Evolutionary conservation across 2,797 vertebrate species (phyloP).

Genomic region (Lycodopsis pacificus): DNA sequence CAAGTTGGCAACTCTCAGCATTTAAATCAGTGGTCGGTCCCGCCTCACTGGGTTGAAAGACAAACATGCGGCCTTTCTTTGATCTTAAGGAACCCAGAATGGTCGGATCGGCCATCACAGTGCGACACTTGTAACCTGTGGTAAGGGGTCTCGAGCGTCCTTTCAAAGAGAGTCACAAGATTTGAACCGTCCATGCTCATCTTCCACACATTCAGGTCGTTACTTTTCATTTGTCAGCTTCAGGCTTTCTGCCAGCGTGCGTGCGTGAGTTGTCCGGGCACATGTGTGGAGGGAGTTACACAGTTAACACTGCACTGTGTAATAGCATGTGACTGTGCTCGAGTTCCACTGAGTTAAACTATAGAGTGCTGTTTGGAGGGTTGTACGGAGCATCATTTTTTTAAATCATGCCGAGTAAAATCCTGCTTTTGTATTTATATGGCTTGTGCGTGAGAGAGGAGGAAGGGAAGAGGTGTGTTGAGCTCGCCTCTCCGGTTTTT

Average conservation of each 20-base stretch:
- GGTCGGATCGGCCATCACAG: neutral
- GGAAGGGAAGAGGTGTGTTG: neutral
- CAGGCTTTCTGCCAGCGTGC: neutral
- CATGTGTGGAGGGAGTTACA: conserved; percentile 3
- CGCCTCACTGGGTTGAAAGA: neutral
- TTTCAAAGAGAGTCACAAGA: neutral
- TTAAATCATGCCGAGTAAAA: neutral
- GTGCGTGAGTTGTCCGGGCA: neutral
- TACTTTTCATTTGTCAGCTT: conserved; percentile 6
- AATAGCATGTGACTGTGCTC: conserved; percentile 16
- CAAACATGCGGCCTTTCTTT: neutral
- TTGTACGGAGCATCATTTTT: neutral
- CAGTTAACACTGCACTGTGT: neutral
- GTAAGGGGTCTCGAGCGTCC: neutral
- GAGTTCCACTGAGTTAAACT: conserved; percentile 11
- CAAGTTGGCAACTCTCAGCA: neutral
- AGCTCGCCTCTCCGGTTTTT: conserved; percentile 10
- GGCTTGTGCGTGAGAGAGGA: conserved; percentile 19
- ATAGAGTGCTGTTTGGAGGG: neutral
- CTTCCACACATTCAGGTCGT: neutral
- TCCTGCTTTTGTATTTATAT: conserved; percentile 14
- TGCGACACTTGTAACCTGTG: neutral
- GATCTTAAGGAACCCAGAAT: neutral
- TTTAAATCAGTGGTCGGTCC: neutral
- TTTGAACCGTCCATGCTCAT: neutral